Conservation (phyloP, 64 coral and sea anemone species). For the Acropora tenuis region DNA sequence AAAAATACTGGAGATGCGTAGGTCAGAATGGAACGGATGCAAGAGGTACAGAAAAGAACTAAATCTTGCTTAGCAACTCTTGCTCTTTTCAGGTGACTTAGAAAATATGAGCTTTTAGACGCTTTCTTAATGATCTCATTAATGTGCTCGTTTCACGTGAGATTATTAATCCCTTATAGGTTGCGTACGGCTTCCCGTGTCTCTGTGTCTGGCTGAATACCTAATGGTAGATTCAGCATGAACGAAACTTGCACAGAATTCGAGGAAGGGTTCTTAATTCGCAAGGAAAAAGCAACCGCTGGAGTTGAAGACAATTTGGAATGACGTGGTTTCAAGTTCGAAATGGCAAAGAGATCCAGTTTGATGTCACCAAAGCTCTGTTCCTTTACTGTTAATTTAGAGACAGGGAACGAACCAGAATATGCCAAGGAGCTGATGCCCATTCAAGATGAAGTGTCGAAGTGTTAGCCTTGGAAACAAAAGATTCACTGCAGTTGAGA, state of each 20-base stretch:
- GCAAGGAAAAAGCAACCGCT: conserved; percentile 80
- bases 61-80: too few species aligned
- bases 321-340: conserved; percentile 77
- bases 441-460: background rate
- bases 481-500: too few species aligned
- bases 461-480: background rate
- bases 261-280: conserved; percentile 59
- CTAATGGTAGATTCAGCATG: conserved; percentile 81
- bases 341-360: conserved; percentile 82
- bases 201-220: conserved; percentile 78
- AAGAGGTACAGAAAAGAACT: too few species aligned
- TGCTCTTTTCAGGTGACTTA: too few species aligned
- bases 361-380: conserved; percentile 28
- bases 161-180: background rate
- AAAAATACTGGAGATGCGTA: too few species aligned
- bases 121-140: too few species aligned
- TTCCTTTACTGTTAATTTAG: conserved; percentile 59
- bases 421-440: conserved; percentile 72
- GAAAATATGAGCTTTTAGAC: too few species aligned
- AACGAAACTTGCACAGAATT: conserved; percentile 66
- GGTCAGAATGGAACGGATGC: too few species aligned
- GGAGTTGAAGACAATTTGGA: conserved; percentile 72
- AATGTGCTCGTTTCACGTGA: too few species aligned
- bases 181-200: conserved; percentile 29
- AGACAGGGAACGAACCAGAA: conserved; percentile 86